phyloP scores from a whole-genome alignment of 2,888 invertebrate genomes.

The Caenorhabditis parvicauda region DNA sequence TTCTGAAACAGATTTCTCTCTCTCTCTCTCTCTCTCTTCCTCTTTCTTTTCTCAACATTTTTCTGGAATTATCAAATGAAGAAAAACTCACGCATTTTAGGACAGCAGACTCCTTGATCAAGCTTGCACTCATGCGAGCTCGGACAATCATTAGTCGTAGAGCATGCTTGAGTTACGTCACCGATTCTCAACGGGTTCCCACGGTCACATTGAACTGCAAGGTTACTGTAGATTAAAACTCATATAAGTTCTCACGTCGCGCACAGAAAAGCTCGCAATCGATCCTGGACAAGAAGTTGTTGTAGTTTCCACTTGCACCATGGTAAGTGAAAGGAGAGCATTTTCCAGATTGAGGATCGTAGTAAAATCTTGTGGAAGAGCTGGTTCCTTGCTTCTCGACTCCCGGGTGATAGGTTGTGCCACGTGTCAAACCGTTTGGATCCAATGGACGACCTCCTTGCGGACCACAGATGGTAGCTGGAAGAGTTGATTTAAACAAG shows the following conservation, averaged over 20 bases:
- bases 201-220: conserved; percentile 48
- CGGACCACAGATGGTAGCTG: conserved; percentile 42
- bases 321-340: conserved; percentile 47
- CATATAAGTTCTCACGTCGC: conserved; percentile 20
- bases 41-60: not conserved
- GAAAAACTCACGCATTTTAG: conserved; percentile 46
- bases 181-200: conserved; percentile 49
- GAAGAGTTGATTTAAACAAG: conserved; percentile 1
- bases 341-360: conserved; percentile 40
- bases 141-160: conserved; percentile 47
- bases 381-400: conserved; percentile 48
- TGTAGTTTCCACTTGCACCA: conserved; percentile 53
- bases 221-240: not conserved
- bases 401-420: conserved; percentile 42
- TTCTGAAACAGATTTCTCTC: conserved; percentile 40
- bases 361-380: conserved; percentile 44
- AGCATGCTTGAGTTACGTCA: conserved; percentile 46
- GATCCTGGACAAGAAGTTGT: conserved; percentile 48
- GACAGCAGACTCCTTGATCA: conserved; percentile 54
- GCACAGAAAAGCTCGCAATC: conserved; percentile 51
- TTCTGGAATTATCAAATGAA: too few relatives aligned
- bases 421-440: conserved; percentile 31
- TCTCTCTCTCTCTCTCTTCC: too few relatives aligned
- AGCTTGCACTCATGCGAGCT: conserved; percentile 49
- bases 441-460: conserved; percentile 49